phyloP scores from a whole-genome alignment of 2,888 invertebrate genomes.

The Heteromurus nitidus region DNA sequence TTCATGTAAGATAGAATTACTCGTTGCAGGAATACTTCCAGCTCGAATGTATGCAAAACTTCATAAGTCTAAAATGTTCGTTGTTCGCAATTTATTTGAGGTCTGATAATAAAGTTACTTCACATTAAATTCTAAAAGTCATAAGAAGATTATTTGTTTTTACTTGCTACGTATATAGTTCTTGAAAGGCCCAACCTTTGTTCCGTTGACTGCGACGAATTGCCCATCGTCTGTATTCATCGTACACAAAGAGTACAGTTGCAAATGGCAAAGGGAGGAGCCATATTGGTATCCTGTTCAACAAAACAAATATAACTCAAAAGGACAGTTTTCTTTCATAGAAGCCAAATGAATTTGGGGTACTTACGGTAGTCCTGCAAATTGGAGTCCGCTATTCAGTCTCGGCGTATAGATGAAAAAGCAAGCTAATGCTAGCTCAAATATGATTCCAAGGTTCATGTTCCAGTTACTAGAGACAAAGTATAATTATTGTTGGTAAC shows the following conservation, averaged over 20 bases:
- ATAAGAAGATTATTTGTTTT: neutral
- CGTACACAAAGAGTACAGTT: conserved; percentile 78
- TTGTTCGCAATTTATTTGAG: too few species aligned
- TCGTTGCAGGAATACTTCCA: neutral
- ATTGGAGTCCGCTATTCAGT: conserved; percentile 73
- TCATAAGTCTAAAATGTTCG: neutral
- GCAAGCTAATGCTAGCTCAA: conserved; percentile 64
- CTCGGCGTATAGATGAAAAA: conserved; percentile 71
- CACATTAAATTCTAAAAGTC: neutral
- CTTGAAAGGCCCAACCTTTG: conserved; percentile 74
- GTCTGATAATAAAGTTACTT: neutral
- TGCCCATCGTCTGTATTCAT: conserved; percentile 76
- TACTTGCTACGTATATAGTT: conserved; percentile 68
- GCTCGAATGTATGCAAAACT: neutral
- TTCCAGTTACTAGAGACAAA: conserved; percentile 67
- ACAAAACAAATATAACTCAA: neutral
- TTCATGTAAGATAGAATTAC: neutral
- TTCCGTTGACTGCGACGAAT: conserved; percentile 58
- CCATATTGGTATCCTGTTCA: conserved; percentile 77
- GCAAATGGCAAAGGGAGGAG: conserved; percentile 79
- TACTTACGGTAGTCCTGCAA: conserved; percentile 71
- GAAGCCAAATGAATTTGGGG: conserved; percentile 74
- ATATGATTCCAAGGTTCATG: conserved; percentile 71
- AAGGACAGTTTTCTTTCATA: conserved; percentile 68
- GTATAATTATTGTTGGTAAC: neutral